Evolutionary conservation across 2,113 vertebrate genomes (phyloP), one percentile per base, ranked within the genome.

Genomic region (Laterallus jamaicensis): DNA sequence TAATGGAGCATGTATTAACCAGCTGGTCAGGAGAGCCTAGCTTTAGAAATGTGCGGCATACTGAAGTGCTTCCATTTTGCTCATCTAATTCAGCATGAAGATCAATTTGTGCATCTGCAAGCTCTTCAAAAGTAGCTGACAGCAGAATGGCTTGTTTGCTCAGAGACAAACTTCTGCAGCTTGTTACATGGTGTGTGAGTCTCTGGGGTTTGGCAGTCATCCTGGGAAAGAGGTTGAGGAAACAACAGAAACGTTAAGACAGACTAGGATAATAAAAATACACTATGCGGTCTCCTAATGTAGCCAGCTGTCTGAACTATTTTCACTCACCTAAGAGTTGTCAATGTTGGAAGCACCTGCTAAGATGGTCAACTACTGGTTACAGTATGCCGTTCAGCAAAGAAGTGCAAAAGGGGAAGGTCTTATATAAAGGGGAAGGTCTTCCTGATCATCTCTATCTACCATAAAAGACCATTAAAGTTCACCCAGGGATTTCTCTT

Each of bases 91-190:
- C 77, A 92, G 49, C 68, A 69, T n/a, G 24, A 88, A 82, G 56
- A 93, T 66, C 32, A 73, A 82, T 64, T 85, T 92, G 63, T 55
- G 31, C 82, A 94, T 94, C 81, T 89, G 93, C 71, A 95, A 66
- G 59, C 89, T 90, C 88, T 97, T 86, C 77, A 90, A 79, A 94
- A 96, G 83, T 79, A 80, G 81, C 67, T 94, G 76, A 88, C 5
- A 8, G 67, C 31, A 71, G 70, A 97, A 67, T 16, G 49, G 35
- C 55, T 82, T 90, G 20, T 66, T 82, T 82, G 50, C 49, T 89
- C 40, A n/a, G 44, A 76, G 81, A 47, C 9, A 76, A 62, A 71
- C 11, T 82, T 88, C 26, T 83, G 32, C 7, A 2, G 20, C 37
- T 81, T 75, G 11, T 71, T 88, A 39, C 40, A 35, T 21, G 21